Percentiles rank a stretch among this genome's conserved stretches.
phyloP scores from a whole-genome alignment of 2,888 invertebrate species.

The Furcula furcula region DNA sequence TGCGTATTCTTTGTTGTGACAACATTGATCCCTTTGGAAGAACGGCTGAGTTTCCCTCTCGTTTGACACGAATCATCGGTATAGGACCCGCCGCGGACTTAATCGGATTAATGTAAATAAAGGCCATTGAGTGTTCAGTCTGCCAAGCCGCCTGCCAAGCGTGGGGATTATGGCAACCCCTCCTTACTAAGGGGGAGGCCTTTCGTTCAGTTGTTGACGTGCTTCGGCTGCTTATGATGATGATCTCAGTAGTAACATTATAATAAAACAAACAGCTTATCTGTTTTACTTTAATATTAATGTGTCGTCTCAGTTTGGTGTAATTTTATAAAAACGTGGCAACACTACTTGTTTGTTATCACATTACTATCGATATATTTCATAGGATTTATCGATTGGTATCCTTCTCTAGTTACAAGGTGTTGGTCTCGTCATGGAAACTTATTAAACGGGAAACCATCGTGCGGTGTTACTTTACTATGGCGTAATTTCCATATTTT shows the following conservation, averaged over 20 bases:
- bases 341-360: no score
- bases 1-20: not conserved
- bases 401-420: conserved; percentile 12
- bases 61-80: not conserved
- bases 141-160: no score
- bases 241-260: no score
- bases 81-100: not conserved
- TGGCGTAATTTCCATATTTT: conserved; percentile 3
- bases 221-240: no score
- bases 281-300: no score
- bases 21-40: not conserved
- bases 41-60: not conserved
- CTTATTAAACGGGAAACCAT: conserved; percentile 11
- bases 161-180: no score
- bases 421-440: conserved; percentile 12
- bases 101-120: no score
- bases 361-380: not conserved
- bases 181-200: no score
- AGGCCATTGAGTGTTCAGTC: not conserved
- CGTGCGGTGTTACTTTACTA: conserved; percentile 2
- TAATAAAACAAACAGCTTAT: no score
- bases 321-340: no score
- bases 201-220: no score
- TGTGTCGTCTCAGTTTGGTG: no score
- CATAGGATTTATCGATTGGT: not conserved